phyloP scores from a whole-genome alignment of 2,113 vertebrate species.

The Ramphastos sulfuratus region DNA sequence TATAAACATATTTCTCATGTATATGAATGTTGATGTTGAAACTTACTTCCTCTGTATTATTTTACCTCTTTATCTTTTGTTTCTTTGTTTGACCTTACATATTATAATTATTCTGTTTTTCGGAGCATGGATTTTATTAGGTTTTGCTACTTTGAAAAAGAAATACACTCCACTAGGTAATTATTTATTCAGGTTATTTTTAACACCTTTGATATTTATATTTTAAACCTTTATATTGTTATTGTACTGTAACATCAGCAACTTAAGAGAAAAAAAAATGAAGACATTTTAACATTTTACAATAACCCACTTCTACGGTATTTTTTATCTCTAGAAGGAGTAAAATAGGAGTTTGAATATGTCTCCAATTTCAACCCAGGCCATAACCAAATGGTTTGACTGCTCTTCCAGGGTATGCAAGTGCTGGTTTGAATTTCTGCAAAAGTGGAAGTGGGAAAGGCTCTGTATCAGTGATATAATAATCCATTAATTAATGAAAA shows the following conservation, averaged over 20 bases:
- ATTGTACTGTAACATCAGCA: neutral
- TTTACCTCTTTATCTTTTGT: neutral
- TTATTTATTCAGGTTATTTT: neutral
- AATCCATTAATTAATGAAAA: neutral
- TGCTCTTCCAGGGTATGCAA: neutral
- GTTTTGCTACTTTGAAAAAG: neutral
- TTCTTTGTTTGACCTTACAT: neutral
- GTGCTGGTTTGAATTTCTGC: neutral
- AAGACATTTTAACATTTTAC: neutral
- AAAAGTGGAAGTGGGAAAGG: neutral
- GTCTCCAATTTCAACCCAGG: neutral
- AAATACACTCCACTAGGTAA: neutral
- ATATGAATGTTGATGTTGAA: neutral
- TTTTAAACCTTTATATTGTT: neutral
- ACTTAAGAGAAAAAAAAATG: neutral
- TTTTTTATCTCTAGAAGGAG: neutral
- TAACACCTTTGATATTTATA: neutral
- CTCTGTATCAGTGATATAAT: neutral
- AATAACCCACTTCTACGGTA: neutral
- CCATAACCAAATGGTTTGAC: neutral
- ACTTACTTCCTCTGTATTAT: neutral
- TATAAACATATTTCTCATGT: neutral
- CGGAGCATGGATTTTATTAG: neutral
- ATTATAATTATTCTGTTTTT: neutral
- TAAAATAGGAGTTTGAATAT: neutral